Conservation (phyloP, 2,888 invertebrate species). For the Meliscaeva auricollis region DNA sequence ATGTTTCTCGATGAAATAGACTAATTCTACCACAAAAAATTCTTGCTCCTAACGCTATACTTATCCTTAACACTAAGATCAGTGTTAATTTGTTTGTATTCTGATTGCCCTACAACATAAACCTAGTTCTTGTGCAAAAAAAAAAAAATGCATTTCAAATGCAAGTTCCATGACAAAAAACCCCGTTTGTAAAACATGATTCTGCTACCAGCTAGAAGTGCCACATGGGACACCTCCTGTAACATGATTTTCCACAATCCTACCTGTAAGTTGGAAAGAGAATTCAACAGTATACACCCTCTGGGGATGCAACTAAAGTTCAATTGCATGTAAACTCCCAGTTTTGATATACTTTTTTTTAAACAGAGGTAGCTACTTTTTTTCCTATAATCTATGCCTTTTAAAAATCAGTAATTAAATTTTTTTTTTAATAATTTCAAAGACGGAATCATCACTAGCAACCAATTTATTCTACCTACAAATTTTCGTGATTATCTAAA, state of each 20-base stretch:
- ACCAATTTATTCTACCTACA: conserved; percentile 46
- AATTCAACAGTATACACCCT: not conserved
- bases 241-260: not conserved
- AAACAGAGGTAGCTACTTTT: too few relatives aligned
- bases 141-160: not conserved
- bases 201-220: not conserved
- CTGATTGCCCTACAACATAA: too few relatives aligned
- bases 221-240: not conserved
- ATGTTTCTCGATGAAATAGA: too few relatives aligned
- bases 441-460: conserved; percentile 3
- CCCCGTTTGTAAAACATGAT: conserved; percentile 12
- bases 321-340: not conserved
- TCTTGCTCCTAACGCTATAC: too few relatives aligned
- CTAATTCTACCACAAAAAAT: too few relatives aligned
- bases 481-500: conserved; percentile 21
- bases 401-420: too few relatives aligned
- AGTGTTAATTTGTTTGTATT: too few relatives aligned
- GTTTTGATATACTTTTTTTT: not conserved
- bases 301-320: not conserved
- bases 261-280: not conserved
- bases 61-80: too few relatives aligned
- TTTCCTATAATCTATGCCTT: too few relatives aligned
- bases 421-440: not conserved
- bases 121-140: too few relatives aligned
- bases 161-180: too few relatives aligned